Conservation (phyloP, 2,797 vertebrate species). For the Gambelia wislizenii region DNA sequence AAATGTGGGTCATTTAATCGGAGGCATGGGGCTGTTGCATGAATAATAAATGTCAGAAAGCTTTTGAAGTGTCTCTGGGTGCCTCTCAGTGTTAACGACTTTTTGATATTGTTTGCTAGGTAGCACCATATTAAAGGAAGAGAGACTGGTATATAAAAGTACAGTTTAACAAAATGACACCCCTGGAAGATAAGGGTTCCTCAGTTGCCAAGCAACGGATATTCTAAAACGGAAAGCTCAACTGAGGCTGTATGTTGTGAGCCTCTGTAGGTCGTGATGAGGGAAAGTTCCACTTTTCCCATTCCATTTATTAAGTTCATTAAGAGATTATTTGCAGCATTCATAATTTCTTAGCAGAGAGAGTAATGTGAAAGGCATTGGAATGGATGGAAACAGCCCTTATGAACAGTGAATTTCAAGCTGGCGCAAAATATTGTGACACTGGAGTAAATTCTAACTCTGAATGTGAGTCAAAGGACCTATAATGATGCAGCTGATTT, state of each 20-base stretch:
- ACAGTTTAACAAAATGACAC: conserved; percentile 53
- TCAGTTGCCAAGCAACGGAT: conserved; percentile 77
- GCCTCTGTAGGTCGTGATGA: conserved; percentile 43
- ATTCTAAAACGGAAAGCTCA: conserved; percentile 44
- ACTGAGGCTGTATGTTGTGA: background rate
- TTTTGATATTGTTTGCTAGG: conserved; percentile 65
- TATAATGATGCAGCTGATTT: background rate
- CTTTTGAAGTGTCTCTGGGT: conserved; percentile 61
- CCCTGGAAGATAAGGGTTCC: conserved; percentile 62
- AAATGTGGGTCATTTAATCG: conserved; percentile 38
- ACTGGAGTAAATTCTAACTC: background rate
- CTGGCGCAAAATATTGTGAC: background rate
- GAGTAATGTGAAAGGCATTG: background rate
- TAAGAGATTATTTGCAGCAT: background rate
- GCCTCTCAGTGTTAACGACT: conserved; percentile 33
- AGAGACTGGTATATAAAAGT: conserved; percentile 63
- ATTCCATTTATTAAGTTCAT: background rate
- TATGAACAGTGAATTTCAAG: background rate
- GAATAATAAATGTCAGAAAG: conserved; percentile 63
- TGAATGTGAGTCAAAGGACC: background rate
- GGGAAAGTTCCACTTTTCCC: background rate
- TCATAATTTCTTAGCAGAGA: background rate
- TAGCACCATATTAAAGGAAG: conserved; percentile 46
- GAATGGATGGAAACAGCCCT: background rate
- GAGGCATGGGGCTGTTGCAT: conserved; percentile 30